Percentiles rank a stretch among this genome's conserved stretches.
Evolutionary conservation across 1,140 invertebrate species (phyloP).

Genomic region (Lerema accius): DNA sequence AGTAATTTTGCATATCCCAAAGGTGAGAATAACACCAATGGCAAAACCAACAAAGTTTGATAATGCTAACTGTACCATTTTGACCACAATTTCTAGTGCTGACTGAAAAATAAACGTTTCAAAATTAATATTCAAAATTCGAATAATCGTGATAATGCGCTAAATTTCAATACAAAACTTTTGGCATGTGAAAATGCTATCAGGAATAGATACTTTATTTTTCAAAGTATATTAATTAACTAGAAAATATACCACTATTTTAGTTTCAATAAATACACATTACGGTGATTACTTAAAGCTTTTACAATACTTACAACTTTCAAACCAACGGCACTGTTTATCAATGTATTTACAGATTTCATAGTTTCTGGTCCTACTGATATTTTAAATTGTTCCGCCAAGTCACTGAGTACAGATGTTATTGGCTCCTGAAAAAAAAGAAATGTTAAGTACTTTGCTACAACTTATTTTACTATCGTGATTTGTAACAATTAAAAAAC

Average conservation of each 20-base stretch:
- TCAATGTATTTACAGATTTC: background rate
- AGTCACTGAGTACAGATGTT: background rate
- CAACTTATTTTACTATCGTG: too few species aligned
- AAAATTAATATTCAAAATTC: background rate
- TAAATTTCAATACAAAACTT: too few species aligned
- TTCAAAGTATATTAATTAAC: too few species aligned
- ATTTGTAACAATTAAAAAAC: too few species aligned
- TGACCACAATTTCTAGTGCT: constrained; percentile 1
- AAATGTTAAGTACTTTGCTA: too few species aligned
- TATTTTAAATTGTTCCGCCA: constrained; percentile 1
- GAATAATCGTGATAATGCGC: too few species aligned
- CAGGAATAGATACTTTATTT: too few species aligned
- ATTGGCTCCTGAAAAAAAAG: constrained; percentile 11
- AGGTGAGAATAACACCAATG: background rate
- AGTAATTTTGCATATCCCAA: constrained; percentile 20
- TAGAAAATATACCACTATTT: too few species aligned
- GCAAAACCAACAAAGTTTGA: constrained; percentile 12
- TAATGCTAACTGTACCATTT: background rate
- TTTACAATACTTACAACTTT: constrained; percentile 12
- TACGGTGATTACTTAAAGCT: background rate
- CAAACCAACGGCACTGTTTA: constrained; percentile 6
- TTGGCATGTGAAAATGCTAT: too few species aligned
- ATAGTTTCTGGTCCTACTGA: constrained; percentile 6
- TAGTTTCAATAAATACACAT: too few species aligned
- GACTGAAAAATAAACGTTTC: constrained; percentile 10